Evolutionary conservation across 2,888 invertebrate species (phyloP), one percentile per base, ranked within the genome.

Genomic region (Drosophila emarginata): DNA sequence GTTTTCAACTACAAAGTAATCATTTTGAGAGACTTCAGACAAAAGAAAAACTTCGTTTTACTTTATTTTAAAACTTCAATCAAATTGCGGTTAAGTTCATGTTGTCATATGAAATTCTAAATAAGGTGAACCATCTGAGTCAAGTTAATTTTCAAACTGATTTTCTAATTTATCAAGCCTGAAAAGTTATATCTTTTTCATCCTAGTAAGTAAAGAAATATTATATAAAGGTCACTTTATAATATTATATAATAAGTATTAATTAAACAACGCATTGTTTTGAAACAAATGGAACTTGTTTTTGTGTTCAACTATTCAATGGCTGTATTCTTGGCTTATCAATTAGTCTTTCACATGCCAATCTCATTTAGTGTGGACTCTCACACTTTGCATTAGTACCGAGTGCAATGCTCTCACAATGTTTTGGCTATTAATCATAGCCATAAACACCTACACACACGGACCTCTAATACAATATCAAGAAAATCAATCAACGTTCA

Each of bases 371-470:
- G 0, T 15, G 15, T 6, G 14, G 18, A 11, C 28, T 26, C 15
- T 15, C 26, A 23, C 32, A 7, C 12, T 15, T n/a, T 37, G 28
- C 37, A 15, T 21, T 12, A 14, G 7, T 11, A 11, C 21, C n/a
- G 9, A 32, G 14, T 57, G 57, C 39, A 57, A n/a, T 57, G 57
- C 57, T 39, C 39, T 39, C n/a, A 7, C 9, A 23, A 21, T 39
- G 39, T 14, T 39, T 57, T 39, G 21, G 39, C 57, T 23, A 57
- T 57, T 57, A 57, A 57, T 57, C 57, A 57, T 39, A 57, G 57
- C n/a, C 57, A 52, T n/a, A 52, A 3, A n/a, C 14, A 52, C n/a
- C 52, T 52, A 52, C 26, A 23, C 52, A 26, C 39, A 57, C 12
- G 14, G 1, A 39, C 6, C 7, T 21, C 36, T 21, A 56, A 37